Evolutionary conservation across 2,888 invertebrate species (phyloP).

Genomic region (Horisme vitalbata): DNA sequence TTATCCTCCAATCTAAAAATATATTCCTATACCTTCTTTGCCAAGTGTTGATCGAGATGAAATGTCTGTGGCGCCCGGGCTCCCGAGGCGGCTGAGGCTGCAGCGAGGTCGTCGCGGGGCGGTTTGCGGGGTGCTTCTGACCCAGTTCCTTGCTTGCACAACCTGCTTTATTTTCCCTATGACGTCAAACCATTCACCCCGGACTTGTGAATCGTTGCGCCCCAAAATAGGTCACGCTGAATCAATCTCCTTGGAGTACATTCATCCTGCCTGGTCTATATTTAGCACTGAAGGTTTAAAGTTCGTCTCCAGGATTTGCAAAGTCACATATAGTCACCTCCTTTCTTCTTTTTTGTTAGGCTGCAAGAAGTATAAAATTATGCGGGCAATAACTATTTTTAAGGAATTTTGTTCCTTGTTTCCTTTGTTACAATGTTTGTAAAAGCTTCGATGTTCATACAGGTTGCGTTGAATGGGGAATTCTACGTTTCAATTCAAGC

Average conservation of each 20-base stretch:
- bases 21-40: slow-evolving; percentile 40
- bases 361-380: too few species aligned
- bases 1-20: slow-evolving; percentile 50
- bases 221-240: slow-evolving; percentile 72
- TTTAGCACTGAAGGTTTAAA: slow-evolving; percentile 58
- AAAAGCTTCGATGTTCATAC: too few species aligned
- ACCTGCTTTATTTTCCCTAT: slow-evolving; percentile 69
- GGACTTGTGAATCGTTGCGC: slow-evolving; percentile 72
- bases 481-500: too few species aligned
- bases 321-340: slow-evolving; percentile 60
- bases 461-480: too few species aligned
- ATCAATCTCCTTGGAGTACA: slow-evolving; percentile 62
- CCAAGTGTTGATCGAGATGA: slow-evolving; percentile 20
- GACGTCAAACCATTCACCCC: slow-evolving; percentile 80
- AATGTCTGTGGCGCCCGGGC: slow-evolving; percentile 24
- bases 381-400: too few species aligned
- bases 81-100: slow-evolving; percentile 37
- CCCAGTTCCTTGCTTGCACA: slow-evolving; percentile 69
- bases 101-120: slow-evolving; percentile 34
- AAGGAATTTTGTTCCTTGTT: too few species aligned
- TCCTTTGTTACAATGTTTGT: too few species aligned
- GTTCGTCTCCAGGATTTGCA: slow-evolving; percentile 43
- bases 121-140: slow-evolving; percentile 56
- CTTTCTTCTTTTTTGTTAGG: slow-evolving; percentile 34
- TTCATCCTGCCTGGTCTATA: slow-evolving; percentile 67